These are phyloP conservation scores for Apodemia mormo DNA, from an alignment of 2,888 invertebrate genomes.

Conservation along the genomic window DNA sequence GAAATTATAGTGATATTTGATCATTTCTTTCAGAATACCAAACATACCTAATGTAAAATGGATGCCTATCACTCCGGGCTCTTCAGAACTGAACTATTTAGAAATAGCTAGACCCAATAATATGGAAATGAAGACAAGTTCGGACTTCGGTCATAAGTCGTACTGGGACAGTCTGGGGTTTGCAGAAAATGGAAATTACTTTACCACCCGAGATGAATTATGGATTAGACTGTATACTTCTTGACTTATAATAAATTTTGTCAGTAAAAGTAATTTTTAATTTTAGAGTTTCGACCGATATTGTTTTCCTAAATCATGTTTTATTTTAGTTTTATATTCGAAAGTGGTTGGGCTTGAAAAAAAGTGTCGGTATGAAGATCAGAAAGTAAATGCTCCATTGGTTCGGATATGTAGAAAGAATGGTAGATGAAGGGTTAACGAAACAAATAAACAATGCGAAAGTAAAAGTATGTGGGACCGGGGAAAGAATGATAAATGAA, in stretches of 20 bases:
- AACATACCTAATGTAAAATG: slow-evolving; percentile 61
- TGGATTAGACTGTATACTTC: slow-evolving; percentile 38
- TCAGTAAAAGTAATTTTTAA: neutral
- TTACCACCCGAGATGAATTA: slow-evolving; percentile 62
- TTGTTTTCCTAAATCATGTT: too few relatives aligned
- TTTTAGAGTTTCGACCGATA: too few relatives aligned
- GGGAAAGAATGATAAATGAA: too few relatives aligned
- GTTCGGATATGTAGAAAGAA: too few relatives aligned
- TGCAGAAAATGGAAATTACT: slow-evolving; percentile 79
- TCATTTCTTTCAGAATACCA: slow-evolving; percentile 57
- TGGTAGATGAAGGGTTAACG: too few relatives aligned
- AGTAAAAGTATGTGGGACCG: too few relatives aligned
- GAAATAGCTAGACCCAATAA: slow-evolving; percentile 74
- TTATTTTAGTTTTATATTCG: too few relatives aligned
- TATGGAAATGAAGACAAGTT: slow-evolving; percentile 62
- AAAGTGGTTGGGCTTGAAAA: too few relatives aligned
- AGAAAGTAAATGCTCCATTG: too few relatives aligned
- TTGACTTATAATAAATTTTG: neutral
- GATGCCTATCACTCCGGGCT: slow-evolving; percentile 67
- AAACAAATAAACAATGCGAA: too few relatives aligned
- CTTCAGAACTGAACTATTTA: slow-evolving; percentile 72
- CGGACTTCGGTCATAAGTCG: slow-evolving; percentile 77
- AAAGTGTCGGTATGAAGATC: too few relatives aligned
- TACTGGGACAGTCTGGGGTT: slow-evolving; percentile 84
- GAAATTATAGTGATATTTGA: neutral